These are phyloP conservation scores for Menidia beryllina DNA, from an alignment of 2,113 vertebrate species.

Conservation along the genomic window DNA sequence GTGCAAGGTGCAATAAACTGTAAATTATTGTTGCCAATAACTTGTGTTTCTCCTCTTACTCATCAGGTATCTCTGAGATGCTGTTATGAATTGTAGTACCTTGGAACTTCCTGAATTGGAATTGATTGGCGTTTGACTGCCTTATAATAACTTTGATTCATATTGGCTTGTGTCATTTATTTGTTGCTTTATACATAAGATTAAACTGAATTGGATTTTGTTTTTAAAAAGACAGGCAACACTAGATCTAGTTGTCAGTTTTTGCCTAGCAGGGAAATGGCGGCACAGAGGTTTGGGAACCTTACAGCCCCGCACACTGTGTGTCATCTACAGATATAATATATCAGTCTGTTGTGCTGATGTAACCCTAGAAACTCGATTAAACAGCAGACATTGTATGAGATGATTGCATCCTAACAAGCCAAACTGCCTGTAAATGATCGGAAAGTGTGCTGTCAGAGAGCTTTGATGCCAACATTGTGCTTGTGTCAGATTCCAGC, in stretches of 20 bases:
- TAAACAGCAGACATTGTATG: not conserved
- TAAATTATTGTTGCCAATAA: too few species aligned
- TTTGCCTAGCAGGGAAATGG: not conserved
- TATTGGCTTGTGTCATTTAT: too few species aligned
- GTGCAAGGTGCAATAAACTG: too few species aligned
- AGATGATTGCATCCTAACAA: not conserved
- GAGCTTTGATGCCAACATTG: not conserved
- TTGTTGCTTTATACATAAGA: too few species aligned
- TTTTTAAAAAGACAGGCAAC: not conserved
- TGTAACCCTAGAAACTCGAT: not conserved
- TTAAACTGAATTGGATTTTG: too few species aligned
- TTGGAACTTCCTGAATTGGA: too few species aligned
- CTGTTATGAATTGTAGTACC: too few species aligned
- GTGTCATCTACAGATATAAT: not conserved
- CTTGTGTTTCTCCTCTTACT: too few species aligned
- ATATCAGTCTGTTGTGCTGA: slow-evolving; percentile 1
- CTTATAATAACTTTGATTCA: too few species aligned
- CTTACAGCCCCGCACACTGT: not conserved
- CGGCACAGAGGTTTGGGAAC: not conserved
- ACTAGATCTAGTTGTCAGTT: not conserved
- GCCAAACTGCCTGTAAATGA: slow-evolving; percentile 1
- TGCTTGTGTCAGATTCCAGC: slow-evolving; percentile 31
- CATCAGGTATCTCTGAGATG: too few species aligned
- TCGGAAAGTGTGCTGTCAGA: not conserved
- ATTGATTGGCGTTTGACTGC: too few species aligned